Base-by-base conservation (phyloP, 2,888 invertebrate species). In the Lamellibrachia satsuma region DNA sequence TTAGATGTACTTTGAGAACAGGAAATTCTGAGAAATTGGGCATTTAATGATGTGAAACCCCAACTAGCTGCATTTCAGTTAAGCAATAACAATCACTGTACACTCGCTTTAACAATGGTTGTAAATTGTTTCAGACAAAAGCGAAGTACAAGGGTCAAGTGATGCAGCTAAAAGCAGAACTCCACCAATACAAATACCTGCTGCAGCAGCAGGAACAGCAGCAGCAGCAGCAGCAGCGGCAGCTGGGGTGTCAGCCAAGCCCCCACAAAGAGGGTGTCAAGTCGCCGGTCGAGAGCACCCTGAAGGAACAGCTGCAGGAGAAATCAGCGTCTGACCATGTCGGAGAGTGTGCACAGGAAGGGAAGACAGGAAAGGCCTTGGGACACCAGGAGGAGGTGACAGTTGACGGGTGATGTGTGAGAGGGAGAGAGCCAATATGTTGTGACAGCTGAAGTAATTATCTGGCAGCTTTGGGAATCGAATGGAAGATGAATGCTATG, bases 141-240 rank as follows among this genome's bases (percentile, higher is more conserved):
- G 22, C 75, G n/a, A 75, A 75, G 75, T 75, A 75, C 75, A 75
- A 75, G n/a, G 75, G 75, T 75, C 75, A 75, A n/a, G 75, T 75
- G 75, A 75, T 75, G 75, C 75, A 75, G 75, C 75, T 75, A n/a
- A 75, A 22, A 22, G 75, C 75, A 6, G 75, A 75, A 75, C 75
- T 75, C 15, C 75, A 75, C 15, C 75, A 75, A 2, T 75, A 75
- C 75, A 15, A 75, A 15, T n/a, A 75, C 4, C 75, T 22, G 6
- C 75, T 22, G 22, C 75, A 75, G 22, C 75, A 75, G 22, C 75
- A 75, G 2, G 22, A 75, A 6, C 75, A 75, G 75, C 75, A 75
- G 2, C 75, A 75, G n/a, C 75, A 75, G 22, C 75, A 75, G 75
- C 60, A 60, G 60, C 60, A 60, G 22, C 60, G 22, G 22, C 60